Evolutionary conservation across 2,888 invertebrate genomes (phyloP).

Genomic region (Drosophila yooni): DNA sequence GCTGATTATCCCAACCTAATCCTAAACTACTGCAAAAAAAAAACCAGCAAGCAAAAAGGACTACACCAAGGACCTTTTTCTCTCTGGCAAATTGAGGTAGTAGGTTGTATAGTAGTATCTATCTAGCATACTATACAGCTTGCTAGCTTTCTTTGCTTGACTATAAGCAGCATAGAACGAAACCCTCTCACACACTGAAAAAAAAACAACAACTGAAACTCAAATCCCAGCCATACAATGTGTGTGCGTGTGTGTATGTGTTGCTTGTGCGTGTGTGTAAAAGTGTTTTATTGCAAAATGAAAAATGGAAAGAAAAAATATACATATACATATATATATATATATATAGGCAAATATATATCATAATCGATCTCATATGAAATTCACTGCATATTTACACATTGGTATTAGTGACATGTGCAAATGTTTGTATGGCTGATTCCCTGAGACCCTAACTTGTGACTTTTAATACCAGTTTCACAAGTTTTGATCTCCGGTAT

Average conservation of each 20-base stretch:
- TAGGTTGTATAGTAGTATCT: slow-evolving; percentile 86
- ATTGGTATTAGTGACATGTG: slow-evolving; percentile 77
- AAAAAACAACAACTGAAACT: background rate
- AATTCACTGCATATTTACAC: slow-evolving; percentile 39
- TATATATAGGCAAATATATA: background rate
- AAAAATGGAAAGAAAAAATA: background rate
- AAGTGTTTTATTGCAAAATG: slow-evolving; percentile 23
- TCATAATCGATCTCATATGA: slow-evolving; percentile 10
- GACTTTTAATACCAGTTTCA: slow-evolving; percentile 86
- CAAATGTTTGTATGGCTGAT: slow-evolving; percentile 85
- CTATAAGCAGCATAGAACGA: slow-evolving; percentile 77
- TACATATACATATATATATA: background rate
- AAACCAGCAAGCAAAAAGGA: slow-evolving; percentile 57
- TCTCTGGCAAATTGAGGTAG: slow-evolving; percentile 86
- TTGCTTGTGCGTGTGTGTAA: slow-evolving; percentile 28
- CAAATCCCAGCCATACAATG: slow-evolving; percentile 50
- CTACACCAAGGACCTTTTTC: slow-evolving; percentile 77
- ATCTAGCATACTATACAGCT: slow-evolving; percentile 84
- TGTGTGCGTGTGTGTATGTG: slow-evolving; percentile 30
- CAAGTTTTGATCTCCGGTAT: slow-evolving; percentile 86
- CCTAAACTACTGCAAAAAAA: slow-evolving; percentile 11
- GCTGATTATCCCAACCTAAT: slow-evolving; percentile 21
- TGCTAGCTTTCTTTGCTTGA: slow-evolving; percentile 86
- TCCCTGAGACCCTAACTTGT: slow-evolving; percentile 86
- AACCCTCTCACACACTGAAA: slow-evolving; percentile 13